Evolutionary conservation across 2,113 vertebrate species (phyloP).

Genomic region (Ivindomyrus marchei): DNA sequence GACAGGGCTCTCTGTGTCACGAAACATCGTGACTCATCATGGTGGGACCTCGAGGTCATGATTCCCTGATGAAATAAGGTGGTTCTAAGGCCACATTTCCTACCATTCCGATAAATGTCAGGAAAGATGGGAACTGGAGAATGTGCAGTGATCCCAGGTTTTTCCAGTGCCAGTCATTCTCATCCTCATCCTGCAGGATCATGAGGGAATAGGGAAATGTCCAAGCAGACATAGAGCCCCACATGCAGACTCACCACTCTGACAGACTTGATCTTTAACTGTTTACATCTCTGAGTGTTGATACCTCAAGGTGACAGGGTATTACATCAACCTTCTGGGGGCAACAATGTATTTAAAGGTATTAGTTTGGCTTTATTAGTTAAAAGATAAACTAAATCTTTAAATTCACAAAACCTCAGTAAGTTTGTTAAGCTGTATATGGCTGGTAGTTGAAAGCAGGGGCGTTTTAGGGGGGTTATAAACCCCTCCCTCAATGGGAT

Average conservation of each 20-base stretch:
- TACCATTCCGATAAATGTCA: not conserved
- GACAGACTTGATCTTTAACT: not conserved
- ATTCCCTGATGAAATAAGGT: not conserved
- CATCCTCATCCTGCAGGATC: not conserved
- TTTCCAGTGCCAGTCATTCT: not conserved
- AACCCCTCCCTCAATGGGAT: not conserved
- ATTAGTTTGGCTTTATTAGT: not conserved
- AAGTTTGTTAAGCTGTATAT: not conserved
- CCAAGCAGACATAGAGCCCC: not conserved
- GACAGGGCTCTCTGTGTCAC: not conserved
- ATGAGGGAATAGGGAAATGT: not conserved
- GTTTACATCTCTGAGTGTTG: not conserved
- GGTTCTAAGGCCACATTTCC: not conserved
- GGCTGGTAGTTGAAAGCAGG: not conserved
- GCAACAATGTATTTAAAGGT: not conserved
- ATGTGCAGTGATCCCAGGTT: not conserved
- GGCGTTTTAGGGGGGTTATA: not conserved
- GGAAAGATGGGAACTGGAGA: not conserved
- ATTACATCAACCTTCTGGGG: not conserved
- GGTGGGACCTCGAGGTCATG: conserved; percentile 10
- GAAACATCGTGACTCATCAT: not conserved
- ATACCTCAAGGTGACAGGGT: not conserved
- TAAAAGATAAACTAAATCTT: not conserved
- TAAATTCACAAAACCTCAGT: not conserved
- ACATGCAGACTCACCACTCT: not conserved